Base-by-base conservation (phyloP, 2,113 vertebrate genomes). In the Albula goreensis region DNA sequence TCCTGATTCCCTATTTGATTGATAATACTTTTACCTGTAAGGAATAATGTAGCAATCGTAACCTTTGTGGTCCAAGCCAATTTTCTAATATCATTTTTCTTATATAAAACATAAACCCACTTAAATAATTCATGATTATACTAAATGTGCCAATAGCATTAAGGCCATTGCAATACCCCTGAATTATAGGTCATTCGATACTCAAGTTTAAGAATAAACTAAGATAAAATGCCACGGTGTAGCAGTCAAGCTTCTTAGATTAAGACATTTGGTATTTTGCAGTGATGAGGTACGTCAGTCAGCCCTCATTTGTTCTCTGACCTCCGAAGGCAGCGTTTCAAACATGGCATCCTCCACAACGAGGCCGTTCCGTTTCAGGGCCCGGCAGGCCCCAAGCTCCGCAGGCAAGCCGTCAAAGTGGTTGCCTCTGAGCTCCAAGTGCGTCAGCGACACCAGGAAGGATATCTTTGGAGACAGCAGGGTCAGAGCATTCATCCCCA, bases 321-420 rank as follows among this genome's bases (percentile, higher is more conserved):
- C 97, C 80, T 99, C 98, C 0, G 97, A 89, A 0, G 98, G 97
- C 92, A 99, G 89, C 0, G 98, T 99, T 94, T 96, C 98, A 92
- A 99, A 98, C 57, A 99, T 93, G 92, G 99, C 97, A 90, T 99
- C 98, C 89, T 99, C 98, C 88, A 99, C 98, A 89, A 99, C 97
- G 2, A 99, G 94, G 17, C 97, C 95, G 0, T 96, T 98, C 91
- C 96, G 96, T 90, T 97, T 98, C 81, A 99, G 93, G 90, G 97
- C 94, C 0, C 96, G 97, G 79, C 98, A 99, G 63, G 98, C 97
- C 0, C 97, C 95, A 60, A 99, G 96, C 96, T 99, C 98, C 92
- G 98, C 98, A 0, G 98, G 98, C 86, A 99, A 95, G 86, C 97
- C 97, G 94, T 99, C 98, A 51, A 99, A 90, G 19, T 97, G 96